phyloP scores from a whole-genome alignment of 2,113 vertebrate species.

The Bolborhynchus lineola region DNA sequence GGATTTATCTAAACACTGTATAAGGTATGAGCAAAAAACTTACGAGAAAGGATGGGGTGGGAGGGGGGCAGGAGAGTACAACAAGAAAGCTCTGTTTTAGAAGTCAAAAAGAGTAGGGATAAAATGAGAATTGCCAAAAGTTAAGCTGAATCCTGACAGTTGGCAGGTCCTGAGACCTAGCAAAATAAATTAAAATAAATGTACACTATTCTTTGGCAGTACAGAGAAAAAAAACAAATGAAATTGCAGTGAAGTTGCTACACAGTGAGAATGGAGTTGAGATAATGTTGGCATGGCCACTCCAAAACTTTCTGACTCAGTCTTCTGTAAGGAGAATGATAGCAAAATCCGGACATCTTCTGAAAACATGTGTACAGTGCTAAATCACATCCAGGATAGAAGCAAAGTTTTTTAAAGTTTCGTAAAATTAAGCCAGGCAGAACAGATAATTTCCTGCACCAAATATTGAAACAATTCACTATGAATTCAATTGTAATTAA shows the following conservation, averaged over 20 bases:
- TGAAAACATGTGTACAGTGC: not conserved
- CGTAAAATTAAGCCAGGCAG: not conserved
- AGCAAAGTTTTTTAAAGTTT: not conserved
- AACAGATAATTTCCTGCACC: not conserved
- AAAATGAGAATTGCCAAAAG: not conserved
- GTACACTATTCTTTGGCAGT: not conserved
- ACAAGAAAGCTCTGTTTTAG: not conserved
- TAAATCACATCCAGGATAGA: not conserved
- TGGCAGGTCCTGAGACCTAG: not conserved
- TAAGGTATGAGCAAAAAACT: not conserved
- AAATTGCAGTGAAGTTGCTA: not conserved
- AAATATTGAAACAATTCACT: not conserved
- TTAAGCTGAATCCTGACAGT: not conserved
- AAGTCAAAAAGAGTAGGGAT: not conserved
- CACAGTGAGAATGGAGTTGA: not conserved
- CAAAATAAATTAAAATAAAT: not conserved
- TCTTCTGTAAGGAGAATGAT: not conserved
- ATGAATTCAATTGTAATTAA: not conserved
- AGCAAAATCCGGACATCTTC: not conserved
- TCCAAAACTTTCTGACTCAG: not conserved
- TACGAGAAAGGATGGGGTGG: not conserved
- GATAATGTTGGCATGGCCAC: not conserved
- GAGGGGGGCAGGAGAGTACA: fast-evolving
- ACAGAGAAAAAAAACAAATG: not conserved
- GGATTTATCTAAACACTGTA: not conserved